Conservation (phyloP, 2,888 invertebrate genomes). For the Eupithecia pulchellata region DNA sequence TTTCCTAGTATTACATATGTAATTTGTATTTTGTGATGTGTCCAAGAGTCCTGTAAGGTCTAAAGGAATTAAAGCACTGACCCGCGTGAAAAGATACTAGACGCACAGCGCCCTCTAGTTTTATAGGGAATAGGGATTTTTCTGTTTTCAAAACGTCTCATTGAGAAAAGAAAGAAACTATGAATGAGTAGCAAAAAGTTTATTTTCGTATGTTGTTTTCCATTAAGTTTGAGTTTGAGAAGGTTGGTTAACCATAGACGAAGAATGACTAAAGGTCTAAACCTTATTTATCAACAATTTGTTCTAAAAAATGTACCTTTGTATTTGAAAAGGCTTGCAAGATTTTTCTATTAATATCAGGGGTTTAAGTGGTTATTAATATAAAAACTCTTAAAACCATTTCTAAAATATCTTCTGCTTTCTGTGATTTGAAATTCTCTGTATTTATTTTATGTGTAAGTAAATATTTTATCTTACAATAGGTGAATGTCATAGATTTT, state of each 20-base stretch:
- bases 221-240: not conserved
- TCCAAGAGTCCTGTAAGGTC: too few relatives aligned
- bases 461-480: conserved; percentile 23
- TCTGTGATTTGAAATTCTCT: conserved; percentile 16
- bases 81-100: too few relatives aligned
- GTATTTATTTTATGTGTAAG: conserved; percentile 11
- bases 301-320: too few relatives aligned
- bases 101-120: not conserved
- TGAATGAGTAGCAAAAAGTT: not conserved
- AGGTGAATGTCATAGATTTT: conserved; percentile 22
- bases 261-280: too few relatives aligned
- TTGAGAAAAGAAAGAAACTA: not conserved
- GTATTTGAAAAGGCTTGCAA: not conserved
- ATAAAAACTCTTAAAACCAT: not conserved
- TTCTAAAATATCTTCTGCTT: not conserved
- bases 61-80: too few relatives aligned
- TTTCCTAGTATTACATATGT: too few relatives aligned
- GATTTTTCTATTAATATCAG: not conserved
- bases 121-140: not conserved
- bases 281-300: too few relatives aligned
- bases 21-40: too few relatives aligned
- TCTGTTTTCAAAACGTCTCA: not conserved
- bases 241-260: too few relatives aligned
- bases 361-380: not conserved
- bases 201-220: not conserved